Conservation (phyloP, 2,113 vertebrate genomes). For the Chaetops frenatus region DNA sequence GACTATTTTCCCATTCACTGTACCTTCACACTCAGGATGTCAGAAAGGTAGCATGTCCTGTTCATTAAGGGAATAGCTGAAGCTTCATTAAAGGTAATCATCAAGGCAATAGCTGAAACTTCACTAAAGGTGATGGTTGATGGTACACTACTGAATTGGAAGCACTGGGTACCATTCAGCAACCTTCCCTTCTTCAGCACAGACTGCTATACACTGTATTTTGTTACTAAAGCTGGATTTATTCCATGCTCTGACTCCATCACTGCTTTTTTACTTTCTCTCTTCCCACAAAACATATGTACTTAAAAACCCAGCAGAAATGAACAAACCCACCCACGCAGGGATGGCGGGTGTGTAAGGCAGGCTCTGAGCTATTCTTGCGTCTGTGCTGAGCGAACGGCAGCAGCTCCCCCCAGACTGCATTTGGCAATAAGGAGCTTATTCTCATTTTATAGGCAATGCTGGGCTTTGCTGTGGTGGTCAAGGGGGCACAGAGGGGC, state of each 20-base stretch:
- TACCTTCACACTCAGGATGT: neutral
- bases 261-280: neutral
- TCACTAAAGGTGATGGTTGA: neutral
- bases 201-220: neutral
- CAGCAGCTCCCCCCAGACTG: neutral
- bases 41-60: neutral
- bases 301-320: conserved; percentile 18
- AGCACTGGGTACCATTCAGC: neutral
- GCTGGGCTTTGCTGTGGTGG: neutral
- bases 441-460: neutral
- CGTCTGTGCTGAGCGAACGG: neutral
- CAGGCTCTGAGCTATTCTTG: neutral
- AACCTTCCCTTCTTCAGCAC: neutral
- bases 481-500: neutral
- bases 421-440: neutral
- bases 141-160: neutral
- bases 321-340: neutral
- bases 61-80: neutral
- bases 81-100: neutral
- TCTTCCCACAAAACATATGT: conserved; percentile 40
- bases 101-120: neutral
- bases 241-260: conserved; percentile 7
- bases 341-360: neutral
- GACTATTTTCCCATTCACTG: neutral
- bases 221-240: neutral